Conservation (phyloP, 2,113 vertebrate genomes). For the Agelaius phoeniceus region DNA sequence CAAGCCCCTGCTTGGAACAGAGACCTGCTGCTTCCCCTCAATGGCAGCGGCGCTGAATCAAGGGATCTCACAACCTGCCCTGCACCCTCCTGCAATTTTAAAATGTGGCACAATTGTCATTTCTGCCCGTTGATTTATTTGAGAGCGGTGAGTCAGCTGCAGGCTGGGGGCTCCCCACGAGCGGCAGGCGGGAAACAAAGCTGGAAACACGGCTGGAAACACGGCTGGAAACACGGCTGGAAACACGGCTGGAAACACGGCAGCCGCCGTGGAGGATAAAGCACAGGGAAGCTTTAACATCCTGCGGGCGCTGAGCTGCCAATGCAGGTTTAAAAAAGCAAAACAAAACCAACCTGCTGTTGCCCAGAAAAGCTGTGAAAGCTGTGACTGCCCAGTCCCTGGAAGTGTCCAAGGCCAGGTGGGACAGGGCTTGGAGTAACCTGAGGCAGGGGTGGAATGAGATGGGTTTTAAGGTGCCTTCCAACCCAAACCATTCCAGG, state of each 20-base stretch:
- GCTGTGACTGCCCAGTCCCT: not conserved
- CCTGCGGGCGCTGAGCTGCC: fast-evolving
- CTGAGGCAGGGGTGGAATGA: not conserved
- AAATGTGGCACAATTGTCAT: not conserved
- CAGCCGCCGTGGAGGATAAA: not conserved
- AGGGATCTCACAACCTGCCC: slow-evolving; percentile 13
- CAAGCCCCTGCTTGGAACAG: not conserved
- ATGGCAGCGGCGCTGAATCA: not conserved
- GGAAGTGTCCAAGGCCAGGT: not conserved
- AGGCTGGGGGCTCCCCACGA: not conserved
- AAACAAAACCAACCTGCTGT: not conserved
- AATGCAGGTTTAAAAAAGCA: not conserved
- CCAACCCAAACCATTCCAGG: not conserved
- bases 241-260: not conserved
- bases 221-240: not conserved
- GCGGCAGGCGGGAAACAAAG: not conserved
- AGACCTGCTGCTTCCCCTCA: not conserved
- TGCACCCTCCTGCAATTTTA: not conserved
- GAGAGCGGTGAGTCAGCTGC: not conserved
- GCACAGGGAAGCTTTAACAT: not conserved
- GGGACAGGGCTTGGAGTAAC: not conserved
- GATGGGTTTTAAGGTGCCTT: not conserved
- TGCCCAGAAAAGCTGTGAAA: not conserved
- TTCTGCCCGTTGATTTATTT: not conserved
- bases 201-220: not conserved